A percentile compares a stretch with the other conserved stretches of the same genome.
Conservation (phyloP, 2,888 invertebrate genomes). For the Rhimphoctona megacephalus region DNA sequence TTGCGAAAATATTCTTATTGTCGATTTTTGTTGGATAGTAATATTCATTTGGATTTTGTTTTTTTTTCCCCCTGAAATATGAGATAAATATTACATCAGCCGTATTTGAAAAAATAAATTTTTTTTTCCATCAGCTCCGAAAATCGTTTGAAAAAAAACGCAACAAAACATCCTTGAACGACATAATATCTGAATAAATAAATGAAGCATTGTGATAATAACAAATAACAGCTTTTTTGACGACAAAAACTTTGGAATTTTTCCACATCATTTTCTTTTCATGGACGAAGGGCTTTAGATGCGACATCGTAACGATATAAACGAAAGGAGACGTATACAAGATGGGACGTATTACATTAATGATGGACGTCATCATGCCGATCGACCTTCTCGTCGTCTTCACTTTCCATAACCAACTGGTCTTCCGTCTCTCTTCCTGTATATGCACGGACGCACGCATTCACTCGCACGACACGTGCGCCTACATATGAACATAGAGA, state of each 20-base stretch:
- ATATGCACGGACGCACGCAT: conserved; percentile 1
- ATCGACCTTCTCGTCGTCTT: conserved; percentile 65
- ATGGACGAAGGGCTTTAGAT: background rate
- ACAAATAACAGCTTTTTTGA: background rate
- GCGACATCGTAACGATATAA: conserved; percentile 19
- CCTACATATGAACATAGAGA: background rate
- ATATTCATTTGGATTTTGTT: background rate
- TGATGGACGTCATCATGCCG: conserved; percentile 55
- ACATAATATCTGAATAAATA: background rate
- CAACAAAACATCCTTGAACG: background rate
- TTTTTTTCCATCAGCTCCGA: background rate
- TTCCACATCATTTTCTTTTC: conserved; percentile 1
- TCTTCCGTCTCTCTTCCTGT: conserved; percentile 59
- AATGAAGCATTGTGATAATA: background rate
- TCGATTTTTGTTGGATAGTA: background rate
- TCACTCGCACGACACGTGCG: background rate
- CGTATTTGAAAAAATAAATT: background rate
- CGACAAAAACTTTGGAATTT: background rate
- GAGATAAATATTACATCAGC: background rate
- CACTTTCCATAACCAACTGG: conserved; percentile 67
- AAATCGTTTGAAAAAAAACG: background rate
- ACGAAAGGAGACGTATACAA: conserved; percentile 36
- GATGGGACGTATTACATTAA: conserved; percentile 56
- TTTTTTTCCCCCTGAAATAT: background rate
- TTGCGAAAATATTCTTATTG: background rate